Base-by-base conservation (phyloP, 2,888 invertebrate species). In the Euzophera pinguis region DNA sequence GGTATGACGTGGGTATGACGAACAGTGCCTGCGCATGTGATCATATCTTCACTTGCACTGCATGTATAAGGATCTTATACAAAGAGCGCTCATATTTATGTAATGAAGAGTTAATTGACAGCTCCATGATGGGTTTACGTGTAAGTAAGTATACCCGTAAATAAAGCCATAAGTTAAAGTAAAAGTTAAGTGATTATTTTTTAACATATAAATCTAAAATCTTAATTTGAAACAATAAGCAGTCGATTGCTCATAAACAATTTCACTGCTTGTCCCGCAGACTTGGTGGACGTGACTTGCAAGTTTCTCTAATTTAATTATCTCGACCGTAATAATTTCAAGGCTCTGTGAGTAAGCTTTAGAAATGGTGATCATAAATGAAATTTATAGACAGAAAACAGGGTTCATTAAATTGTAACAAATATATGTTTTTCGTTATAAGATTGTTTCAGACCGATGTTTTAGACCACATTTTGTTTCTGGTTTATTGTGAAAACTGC, bases 301-400 rank as follows among this genome's bases (percentile, higher is more conserved):
- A 45, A 32, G 32, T 45, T 9, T 43, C 29, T 43, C 8, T 32
- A 34, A 45, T 45, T 45, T 45, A 32, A 45, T 45, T 45, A 32
- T 45, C 45, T 16, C 16, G 45, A 3, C 32, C 14, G 34, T n/a
- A 14, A 45, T 45, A 45, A 45, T 45, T 43, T 32, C 32, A 43
- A 45, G 32, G 45, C 32, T 45, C n/a, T 14, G 32, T 10, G 32
- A 34, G 45, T 45, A 45, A 16, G 32, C 32, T 45, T 16, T 12
- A 45, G 10, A 45, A 45, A 14, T 32, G 32, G 45, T 45, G 45
- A 9, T 29, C 32, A 34, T 45, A 32, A 45, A 45, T 45, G 32
- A 16, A 45, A 16, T 29, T 29, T 9, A 14, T 34, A 34, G 32
- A 45, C 32, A 45, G 32, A 32, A 10, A 45, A 32, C 45, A 45